These are phyloP conservation scores for Cassiopea andromeda DNA, from an alignment of 30 jellyfish, hydroid and myxozoan genomes.

Conservation along the genomic window DNA sequence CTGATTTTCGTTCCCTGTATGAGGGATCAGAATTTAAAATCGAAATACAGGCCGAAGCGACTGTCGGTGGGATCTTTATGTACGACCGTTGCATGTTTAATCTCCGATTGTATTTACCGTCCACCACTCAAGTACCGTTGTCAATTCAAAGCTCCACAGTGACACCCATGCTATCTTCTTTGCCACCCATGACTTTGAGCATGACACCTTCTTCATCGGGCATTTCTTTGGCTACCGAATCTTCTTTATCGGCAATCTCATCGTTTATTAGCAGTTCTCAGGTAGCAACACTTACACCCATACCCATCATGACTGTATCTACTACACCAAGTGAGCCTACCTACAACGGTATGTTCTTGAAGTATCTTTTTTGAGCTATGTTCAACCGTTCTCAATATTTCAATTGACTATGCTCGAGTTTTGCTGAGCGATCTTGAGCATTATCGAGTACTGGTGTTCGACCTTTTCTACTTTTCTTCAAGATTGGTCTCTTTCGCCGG, in stretches of 20 bases:
- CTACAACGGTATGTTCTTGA: background rate
- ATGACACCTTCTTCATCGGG: background rate
- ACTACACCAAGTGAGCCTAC: constrained; percentile 1
- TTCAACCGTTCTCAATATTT: no score
- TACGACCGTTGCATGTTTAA: constrained; percentile 10
- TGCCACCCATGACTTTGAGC: background rate
- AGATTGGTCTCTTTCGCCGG: no score
- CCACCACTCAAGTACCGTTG: constrained; percentile 9
- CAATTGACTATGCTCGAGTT: no score
- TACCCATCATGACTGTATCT: background rate
- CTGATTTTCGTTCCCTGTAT: constrained; percentile 9
- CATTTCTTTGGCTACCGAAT: background rate
- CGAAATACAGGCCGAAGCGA: constrained; percentile 52
- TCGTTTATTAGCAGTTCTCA: background rate
- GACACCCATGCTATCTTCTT: no score
- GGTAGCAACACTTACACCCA: background rate
- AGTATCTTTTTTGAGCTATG: background rate
- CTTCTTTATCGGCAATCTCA: background rate
- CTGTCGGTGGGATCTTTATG: background rate
- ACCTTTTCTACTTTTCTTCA: no score
- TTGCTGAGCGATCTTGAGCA: no score
- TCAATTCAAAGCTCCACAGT: background rate
- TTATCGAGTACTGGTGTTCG: no score
- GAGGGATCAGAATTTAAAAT: constrained; percentile 12
- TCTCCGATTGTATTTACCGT: background rate